These are phyloP conservation scores for Aproaerema taeniolella DNA, from an alignment of 2,888 invertebrate genomes.

Conservation along the genomic window DNA sequence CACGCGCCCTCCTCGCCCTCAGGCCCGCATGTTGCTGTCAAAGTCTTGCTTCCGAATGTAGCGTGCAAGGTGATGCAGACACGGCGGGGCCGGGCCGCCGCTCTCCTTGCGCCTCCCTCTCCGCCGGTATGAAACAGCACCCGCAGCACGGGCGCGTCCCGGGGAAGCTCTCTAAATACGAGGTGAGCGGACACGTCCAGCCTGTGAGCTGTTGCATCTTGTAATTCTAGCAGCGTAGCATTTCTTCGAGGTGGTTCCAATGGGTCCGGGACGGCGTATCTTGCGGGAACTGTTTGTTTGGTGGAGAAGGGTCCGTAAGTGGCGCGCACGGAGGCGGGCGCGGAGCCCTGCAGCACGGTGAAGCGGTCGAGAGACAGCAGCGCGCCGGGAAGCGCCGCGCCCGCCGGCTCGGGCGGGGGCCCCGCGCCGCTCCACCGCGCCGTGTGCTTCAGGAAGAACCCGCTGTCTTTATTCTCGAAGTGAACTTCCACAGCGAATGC, in stretches of 20 bases:
- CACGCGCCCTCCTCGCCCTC: constrained; percentile 96
- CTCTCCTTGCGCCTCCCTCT: constrained; percentile 87
- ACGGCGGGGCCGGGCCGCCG: constrained; percentile 82
- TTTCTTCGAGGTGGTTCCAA: constrained; percentile 80
- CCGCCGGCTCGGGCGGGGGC: constrained; percentile 63
- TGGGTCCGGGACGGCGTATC: constrained; percentile 91
- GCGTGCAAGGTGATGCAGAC: constrained; percentile 91
- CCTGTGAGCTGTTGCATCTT: constrained; percentile 83
- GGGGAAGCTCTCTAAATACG: constrained; percentile 90
- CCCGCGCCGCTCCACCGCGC: constrained; percentile 82
- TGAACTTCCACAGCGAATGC: constrained; percentile 89
- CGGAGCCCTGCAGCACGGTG: constrained; percentile 93
- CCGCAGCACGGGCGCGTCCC: constrained; percentile 93
- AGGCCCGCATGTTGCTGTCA: constrained; percentile 95
- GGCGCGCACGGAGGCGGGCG: constrained; percentile 93
- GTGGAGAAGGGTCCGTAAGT: constrained; percentile 97
- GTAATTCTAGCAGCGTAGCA: constrained; percentile 75
- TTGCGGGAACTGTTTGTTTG: constrained; percentile 94
- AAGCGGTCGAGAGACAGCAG: constrained; percentile 91
- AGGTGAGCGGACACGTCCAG: constrained; percentile 96
- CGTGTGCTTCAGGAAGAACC: constrained; percentile 92
- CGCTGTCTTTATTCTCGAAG: constrained; percentile 94
- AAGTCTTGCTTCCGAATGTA: constrained; percentile 74
- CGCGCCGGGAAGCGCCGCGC: constrained; percentile 78
- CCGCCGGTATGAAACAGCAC: constrained; percentile 95